Percentiles rank a stretch among this genome's conserved stretches.
phyloP scores from a whole-genome alignment of 2,797 vertebrate species.

The Strix occidentalis region DNA sequence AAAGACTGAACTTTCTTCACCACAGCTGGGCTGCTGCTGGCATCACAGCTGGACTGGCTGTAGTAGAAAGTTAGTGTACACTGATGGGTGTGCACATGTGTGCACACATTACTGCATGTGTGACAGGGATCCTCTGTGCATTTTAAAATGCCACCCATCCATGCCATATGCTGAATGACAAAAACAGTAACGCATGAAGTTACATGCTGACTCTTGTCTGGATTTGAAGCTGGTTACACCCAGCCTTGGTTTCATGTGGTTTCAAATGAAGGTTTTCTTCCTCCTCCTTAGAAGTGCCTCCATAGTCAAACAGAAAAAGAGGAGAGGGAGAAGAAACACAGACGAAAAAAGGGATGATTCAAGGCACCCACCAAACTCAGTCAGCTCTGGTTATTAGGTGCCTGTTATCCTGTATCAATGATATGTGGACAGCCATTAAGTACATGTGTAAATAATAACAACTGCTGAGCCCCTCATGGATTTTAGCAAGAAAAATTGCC shows the following conservation, averaged over 20 bases:
- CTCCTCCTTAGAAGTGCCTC: neutral
- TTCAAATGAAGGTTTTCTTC: constrained; percentile 4
- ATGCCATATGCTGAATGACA: rapidly evolving
- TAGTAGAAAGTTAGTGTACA: neutral
- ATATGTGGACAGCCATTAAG: neutral
- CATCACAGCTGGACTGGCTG: neutral
- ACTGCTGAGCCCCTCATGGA: neutral
- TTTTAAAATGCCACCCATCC: neutral
- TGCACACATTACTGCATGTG: rapidly evolving
- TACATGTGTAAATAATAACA: constrained; percentile 40
- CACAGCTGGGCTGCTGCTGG: neutral
- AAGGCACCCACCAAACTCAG: neutral
- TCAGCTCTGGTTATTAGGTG: neutral
- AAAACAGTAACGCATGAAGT: neutral
- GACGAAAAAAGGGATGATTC: neutral
- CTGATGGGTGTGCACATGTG: rapidly evolving
- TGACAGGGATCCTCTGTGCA: rapidly evolving
- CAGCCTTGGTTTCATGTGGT: neutral
- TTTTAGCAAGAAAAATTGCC: constrained; percentile 28
- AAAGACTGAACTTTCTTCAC: neutral
- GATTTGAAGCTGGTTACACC: constrained; percentile 23
- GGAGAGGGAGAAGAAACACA: neutral
- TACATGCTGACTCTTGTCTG: neutral
- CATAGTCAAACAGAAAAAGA: neutral
- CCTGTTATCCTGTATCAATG: neutral